phyloP scores from a whole-genome alignment of 2,888 invertebrate species.

The Cryptosula pallasiana region DNA sequence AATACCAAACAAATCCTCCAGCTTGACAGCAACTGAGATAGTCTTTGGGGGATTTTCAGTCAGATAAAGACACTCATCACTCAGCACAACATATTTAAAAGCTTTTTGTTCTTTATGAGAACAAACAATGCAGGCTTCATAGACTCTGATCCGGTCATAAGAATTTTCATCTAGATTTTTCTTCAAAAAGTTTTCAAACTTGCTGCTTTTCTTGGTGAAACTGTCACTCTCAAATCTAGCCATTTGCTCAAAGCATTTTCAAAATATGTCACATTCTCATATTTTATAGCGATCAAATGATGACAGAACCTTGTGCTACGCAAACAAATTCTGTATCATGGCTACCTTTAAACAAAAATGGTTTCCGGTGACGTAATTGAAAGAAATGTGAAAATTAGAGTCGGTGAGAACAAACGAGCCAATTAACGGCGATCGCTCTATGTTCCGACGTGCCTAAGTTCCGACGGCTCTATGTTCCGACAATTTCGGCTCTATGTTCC shows the following conservation, averaged over 20 bases:
- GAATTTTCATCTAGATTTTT: conserved; percentile 41
- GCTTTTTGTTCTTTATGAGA: conserved; percentile 49
- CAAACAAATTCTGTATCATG: conserved; percentile 13
- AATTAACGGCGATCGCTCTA: not conserved
- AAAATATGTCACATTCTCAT: not conserved
- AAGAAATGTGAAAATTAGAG: not conserved
- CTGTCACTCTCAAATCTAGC: conserved; percentile 36
- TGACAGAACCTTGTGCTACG: not conserved
- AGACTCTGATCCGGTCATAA: conserved; percentile 44
- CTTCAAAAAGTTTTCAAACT: conserved; percentile 49
- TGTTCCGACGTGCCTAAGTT: too few relatives aligned
- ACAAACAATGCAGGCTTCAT: conserved; percentile 49
- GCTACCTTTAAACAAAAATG: conserved; percentile 20
- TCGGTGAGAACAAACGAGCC: not conserved
- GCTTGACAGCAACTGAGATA: conserved; percentile 38
- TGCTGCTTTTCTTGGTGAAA: conserved; percentile 45
- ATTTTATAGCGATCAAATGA: not conserved
- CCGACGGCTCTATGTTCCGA: too few relatives aligned
- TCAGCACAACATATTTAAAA: conserved; percentile 47
- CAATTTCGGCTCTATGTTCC: too few relatives aligned
- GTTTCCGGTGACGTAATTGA: not conserved
- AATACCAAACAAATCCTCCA: conserved; percentile 43
- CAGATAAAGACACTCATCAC: conserved; percentile 48
- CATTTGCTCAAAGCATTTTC: conserved; percentile 31
- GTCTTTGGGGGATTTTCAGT: conserved; percentile 51